Conservation (phyloP, 2,113 vertebrate genomes). For the Dicaeum eximium region DNA sequence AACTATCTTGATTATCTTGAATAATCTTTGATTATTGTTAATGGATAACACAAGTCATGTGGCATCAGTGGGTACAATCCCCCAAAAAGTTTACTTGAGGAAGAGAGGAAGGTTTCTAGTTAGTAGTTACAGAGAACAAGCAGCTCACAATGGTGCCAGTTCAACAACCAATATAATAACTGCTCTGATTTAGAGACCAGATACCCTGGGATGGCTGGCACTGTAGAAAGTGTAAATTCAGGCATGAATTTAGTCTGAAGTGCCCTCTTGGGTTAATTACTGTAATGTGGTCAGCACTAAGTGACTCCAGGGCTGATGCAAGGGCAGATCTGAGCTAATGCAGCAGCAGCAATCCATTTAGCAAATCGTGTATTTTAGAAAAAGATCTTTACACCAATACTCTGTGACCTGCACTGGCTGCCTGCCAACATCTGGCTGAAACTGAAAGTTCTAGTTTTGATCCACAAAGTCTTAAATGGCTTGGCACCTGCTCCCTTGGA, state of each 20-base stretch:
- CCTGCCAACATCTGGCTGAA: neutral
- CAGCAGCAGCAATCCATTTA: neutral
- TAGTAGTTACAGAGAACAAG: neutral
- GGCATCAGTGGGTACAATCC: neutral
- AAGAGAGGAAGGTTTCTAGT: neutral
- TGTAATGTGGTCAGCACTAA: neutral
- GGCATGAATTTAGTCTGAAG: neutral
- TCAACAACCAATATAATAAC: neutral
- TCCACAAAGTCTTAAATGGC: neutral
- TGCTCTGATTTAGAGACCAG: neutral
- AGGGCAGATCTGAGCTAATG: neutral
- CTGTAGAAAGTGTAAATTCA: neutral
- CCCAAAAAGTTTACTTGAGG: neutral
- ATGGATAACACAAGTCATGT: neutral
- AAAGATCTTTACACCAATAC: neutral
- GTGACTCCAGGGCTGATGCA: neutral
- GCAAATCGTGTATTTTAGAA: neutral
- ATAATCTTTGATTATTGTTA: neutral
- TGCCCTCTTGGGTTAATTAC: neutral
- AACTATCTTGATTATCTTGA: too few species aligned
- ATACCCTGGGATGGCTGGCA: neutral
- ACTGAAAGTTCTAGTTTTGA: neutral
- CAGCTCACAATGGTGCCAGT: neutral
- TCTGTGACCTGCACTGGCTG: neutral
- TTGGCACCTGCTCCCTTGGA: neutral